Evolutionary conservation across 2,113 vertebrate genomes (phyloP), one percentile per base, ranked within the genome.

Genomic region (Petrocephalus microphthalmus): DNA sequence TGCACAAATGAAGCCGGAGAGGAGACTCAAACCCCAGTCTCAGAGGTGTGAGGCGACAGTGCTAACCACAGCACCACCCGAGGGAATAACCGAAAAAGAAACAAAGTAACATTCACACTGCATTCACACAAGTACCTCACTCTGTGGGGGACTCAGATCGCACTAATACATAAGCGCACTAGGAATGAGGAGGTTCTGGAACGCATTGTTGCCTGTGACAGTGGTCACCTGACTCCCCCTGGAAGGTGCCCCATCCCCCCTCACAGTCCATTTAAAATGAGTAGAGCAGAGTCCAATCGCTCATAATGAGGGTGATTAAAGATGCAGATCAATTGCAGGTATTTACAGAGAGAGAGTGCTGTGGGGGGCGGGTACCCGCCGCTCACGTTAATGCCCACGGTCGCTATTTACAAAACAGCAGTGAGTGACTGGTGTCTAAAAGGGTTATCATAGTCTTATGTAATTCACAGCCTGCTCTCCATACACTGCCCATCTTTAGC

Each of bases 381-480:
- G 33, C 71, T 78, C 33, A 78, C 71, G 71, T 78, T 78, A 42
- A 78, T 42, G 71, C 17, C 71, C 71, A 42, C 17, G 15, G 71
- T 15, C 11, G 33, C 37, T 42, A 19, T 78, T 78, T 78, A 19
- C 71, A 78, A 78, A 42, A 19, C 13, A 10, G 17, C 33, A 19
- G 3, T 1, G 2, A 19, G 67, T 74, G 29, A 74, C 33, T 74
- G 33, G 67, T 19, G 71, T 42, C 71, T 78, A 42, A 84, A 51
- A 84, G n/a, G 45, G n/a, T 51, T 84, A 52, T 49, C 51, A 47
- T 13, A 78, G 82, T 22, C 45, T 49, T 84, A 47, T 47, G 22
- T 49, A 84, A 84, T 84, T 84, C 82, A 84, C 49, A 84, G n/a
- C 82, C 82, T 84, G 47, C 19, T 84, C 22, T 84, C 45, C 45